Base-by-base conservation (phyloP, 2,113 vertebrate genomes). In the Mohoua ochrocephala region DNA sequence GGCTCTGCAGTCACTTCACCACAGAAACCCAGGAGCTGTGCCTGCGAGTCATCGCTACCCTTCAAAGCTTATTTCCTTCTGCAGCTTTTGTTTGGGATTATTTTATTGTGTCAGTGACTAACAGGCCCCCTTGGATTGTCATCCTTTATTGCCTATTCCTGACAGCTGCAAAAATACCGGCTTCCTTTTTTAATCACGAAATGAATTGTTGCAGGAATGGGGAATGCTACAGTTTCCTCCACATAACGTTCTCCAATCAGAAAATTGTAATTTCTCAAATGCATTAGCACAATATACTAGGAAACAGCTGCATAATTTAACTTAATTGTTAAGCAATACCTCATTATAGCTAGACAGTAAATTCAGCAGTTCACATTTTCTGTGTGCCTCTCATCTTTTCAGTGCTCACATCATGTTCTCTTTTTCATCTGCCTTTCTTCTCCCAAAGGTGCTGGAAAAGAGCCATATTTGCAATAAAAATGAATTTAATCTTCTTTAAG, bases 271-370 rank as follows among this genome's bases (percentile, higher is more conserved):
- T 97, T 97, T 79, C 60, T 92, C 96, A 95, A 80, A 84, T 93
- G 87, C 88, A 95, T 97, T 97, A 97, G 84, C 90, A 95, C 91
- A 95, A 95, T 91, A 88, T 81, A 96, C 75, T 91, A 96, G 96
- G 95, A 97, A 97, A 97, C 96, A 98, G 95, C 96, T 98, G 97
- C 93, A 96, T 98, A 98, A 98, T 98, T 98, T 98, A 98, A 96
- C 93, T 96, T 97, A 97, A 98, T 97, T 96, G 95, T 97, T 93
- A 91, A 91, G 92, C 95, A 96, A 95, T 97, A 95, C 89, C 94
- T 97, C 96, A 97, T 97, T 96, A 97, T 74, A 96, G 89, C 81
- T 80, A 94, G 57, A 95, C 44, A 95, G 95, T 92, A 90, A 95
- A 97, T 97, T 97, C 94, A 97, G 94, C 87, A 91, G 79, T 95